These are phyloP conservation scores for Octodonta nipae DNA, from an alignment of 2,888 invertebrate species.

Conservation along the genomic window DNA sequence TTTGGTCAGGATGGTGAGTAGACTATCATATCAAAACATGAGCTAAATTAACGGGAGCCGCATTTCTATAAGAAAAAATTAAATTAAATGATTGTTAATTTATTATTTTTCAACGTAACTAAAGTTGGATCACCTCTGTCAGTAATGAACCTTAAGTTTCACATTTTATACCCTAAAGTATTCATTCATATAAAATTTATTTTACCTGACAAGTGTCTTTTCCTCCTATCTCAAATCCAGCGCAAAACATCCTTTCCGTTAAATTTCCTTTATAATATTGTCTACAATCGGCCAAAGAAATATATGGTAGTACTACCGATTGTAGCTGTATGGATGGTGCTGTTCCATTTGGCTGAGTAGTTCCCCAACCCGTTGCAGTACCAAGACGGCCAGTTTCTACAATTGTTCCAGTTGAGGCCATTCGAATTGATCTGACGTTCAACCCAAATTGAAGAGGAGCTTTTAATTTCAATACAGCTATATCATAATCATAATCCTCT, in stretches of 20 bases:
- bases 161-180: no score
- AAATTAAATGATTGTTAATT: no score
- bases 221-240: slow-evolving; percentile 19
- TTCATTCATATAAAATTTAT: no score
- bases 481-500: slow-evolving; percentile 39
- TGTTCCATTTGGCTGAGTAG: slow-evolving; percentile 10
- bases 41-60: no score
- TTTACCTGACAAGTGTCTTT: slow-evolving; percentile 21
- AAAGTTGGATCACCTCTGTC: no score
- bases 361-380: slow-evolving; percentile 21
- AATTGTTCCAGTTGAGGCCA: slow-evolving; percentile 30
- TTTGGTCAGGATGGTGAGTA: no score
- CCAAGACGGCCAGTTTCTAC: slow-evolving; percentile 13
- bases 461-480: slow-evolving; percentile 37
- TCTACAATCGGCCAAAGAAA: slow-evolving; percentile 17
- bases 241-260: slow-evolving; percentile 19
- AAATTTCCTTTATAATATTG: slow-evolving; percentile 12
- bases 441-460: slow-evolving; percentile 28
- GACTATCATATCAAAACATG: no score
- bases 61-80: no score
- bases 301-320: slow-evolving; percentile 21
- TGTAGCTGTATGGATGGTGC: slow-evolving; percentile 15
- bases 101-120: no score
- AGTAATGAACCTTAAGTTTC: no score
- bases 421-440: slow-evolving; percentile 31